These are phyloP conservation scores for Epizoanthus stellaris DNA, from an alignment of 92 coral and sea anemone genomes.

Conservation along the genomic window DNA sequence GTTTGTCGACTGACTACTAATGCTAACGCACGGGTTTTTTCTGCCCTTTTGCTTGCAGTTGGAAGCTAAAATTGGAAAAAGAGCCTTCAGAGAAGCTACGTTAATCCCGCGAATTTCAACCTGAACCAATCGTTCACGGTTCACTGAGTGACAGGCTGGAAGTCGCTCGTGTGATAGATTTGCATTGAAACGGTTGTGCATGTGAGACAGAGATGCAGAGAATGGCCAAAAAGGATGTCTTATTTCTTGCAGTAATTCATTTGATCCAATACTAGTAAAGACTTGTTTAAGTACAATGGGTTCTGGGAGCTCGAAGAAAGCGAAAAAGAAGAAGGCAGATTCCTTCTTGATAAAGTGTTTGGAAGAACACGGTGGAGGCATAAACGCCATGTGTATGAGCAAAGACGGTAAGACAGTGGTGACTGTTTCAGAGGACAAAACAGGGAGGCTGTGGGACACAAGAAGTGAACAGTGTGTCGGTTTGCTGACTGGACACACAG, in stretches of 20 bases:
- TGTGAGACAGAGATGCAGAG: slow-evolving; percentile 24
- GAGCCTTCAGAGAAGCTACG: neutral
- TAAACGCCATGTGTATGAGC: slow-evolving; percentile 86
- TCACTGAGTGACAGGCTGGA: neutral
- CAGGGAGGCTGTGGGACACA: slow-evolving; percentile 96
- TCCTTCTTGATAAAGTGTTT: slow-evolving; percentile 64
- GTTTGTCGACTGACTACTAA: neutral
- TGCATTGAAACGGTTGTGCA: neutral
- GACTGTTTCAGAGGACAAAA: slow-evolving; percentile 91
- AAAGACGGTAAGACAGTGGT: slow-evolving; percentile 83
- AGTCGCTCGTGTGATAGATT: neutral
- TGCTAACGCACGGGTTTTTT: slow-evolving; percentile 14
- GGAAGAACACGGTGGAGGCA: slow-evolving; percentile 71
- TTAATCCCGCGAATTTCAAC: neutral
- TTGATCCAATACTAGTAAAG: slow-evolving; percentile 3
- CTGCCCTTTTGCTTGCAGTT: slow-evolving; percentile 11
- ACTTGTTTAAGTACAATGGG: slow-evolving; percentile 68
- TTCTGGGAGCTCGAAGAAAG: slow-evolving; percentile 83
- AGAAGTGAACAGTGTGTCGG: slow-evolving; percentile 87
- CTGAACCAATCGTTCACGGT: neutral
- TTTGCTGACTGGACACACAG: slow-evolving; percentile 77
- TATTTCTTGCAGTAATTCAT: neutral
- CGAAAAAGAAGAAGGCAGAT: slow-evolving; percentile 72
- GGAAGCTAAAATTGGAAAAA: slow-evolving; percentile 1
- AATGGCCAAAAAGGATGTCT: slow-evolving; percentile 5